phyloP scores from a whole-genome alignment of 2,888 invertebrate genomes.

The Dicycla oo region DNA sequence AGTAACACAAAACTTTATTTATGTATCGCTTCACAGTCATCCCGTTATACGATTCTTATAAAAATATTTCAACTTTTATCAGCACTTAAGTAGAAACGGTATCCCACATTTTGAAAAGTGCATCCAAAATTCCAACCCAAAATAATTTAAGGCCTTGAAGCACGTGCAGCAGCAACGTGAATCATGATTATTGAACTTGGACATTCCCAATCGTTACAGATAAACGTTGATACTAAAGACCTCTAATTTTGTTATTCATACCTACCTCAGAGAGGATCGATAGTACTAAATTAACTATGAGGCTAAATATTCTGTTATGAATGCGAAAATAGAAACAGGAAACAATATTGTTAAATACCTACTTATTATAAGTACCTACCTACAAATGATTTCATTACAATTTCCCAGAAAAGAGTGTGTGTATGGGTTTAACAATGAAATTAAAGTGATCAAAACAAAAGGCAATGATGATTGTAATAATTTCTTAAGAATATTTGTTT shows the following conservation, averaged over 20 bases:
- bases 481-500: slow-evolving; percentile 67
- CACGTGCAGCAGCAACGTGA: background rate
- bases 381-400: slow-evolving; percentile 24
- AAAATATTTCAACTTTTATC: slow-evolving; percentile 21
- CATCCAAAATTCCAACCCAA: slow-evolving; percentile 3
- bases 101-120: slow-evolving; percentile 9
- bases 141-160: slow-evolving; percentile 11
- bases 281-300: slow-evolving; percentile 3
- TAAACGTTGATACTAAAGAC: slow-evolving; percentile 18
- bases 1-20: slow-evolving; percentile 1
- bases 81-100: slow-evolving; percentile 19
- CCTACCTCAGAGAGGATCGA: background rate
- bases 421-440: slow-evolving; percentile 28
- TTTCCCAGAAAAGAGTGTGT: slow-evolving; percentile 24
- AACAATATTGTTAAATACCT: slow-evolving; percentile 6
- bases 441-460: slow-evolving; percentile 32
- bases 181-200: slow-evolving; percentile 21
- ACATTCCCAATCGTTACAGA: slow-evolving; percentile 20
- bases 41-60: background rate
- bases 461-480: slow-evolving; percentile 21
- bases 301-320: background rate
- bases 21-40: background rate
- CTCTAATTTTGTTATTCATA: slow-evolving; percentile 18
- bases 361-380: background rate
- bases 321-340: slow-evolving; percentile 6